phyloP scores from a whole-genome alignment of 2,113 vertebrate species.

The Otocyon megalotis region DNA sequence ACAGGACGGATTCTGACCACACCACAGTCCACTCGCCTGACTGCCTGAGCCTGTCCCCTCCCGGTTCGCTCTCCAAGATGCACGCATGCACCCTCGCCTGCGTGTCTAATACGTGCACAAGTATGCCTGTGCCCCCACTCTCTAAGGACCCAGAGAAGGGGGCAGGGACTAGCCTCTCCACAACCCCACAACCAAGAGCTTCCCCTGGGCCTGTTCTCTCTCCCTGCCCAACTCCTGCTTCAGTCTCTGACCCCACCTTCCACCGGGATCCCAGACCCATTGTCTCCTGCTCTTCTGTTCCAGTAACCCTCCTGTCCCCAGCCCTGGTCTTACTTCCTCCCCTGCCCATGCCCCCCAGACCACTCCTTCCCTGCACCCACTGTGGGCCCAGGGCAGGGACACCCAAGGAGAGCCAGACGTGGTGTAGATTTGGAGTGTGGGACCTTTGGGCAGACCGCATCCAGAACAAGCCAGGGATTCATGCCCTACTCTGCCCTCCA shows the following conservation, averaged over 20 bases:
- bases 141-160: neutral
- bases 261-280: neutral
- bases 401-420: neutral
- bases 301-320: neutral
- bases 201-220: neutral
- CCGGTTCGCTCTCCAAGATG: neutral
- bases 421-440: neutral
- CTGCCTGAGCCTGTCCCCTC: neutral
- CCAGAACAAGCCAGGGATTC: neutral
- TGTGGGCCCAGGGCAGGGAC: neutral
- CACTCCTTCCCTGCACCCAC: neutral
- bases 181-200: neutral
- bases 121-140: neutral
- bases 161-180: neutral
- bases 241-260: neutral
- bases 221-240: neutral
- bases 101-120: neutral
- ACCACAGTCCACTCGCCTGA: neutral
- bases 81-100: fast-evolving
- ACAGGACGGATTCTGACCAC: neutral
- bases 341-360: neutral
- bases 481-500: neutral
- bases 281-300: neutral
- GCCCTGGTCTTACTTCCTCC: neutral
- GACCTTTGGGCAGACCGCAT: neutral